A percentile compares a stretch with the other conserved stretches of the same genome.
Conservation (phyloP, 2,797 vertebrate species). For the Phrynocephalus guinanensis region DNA sequence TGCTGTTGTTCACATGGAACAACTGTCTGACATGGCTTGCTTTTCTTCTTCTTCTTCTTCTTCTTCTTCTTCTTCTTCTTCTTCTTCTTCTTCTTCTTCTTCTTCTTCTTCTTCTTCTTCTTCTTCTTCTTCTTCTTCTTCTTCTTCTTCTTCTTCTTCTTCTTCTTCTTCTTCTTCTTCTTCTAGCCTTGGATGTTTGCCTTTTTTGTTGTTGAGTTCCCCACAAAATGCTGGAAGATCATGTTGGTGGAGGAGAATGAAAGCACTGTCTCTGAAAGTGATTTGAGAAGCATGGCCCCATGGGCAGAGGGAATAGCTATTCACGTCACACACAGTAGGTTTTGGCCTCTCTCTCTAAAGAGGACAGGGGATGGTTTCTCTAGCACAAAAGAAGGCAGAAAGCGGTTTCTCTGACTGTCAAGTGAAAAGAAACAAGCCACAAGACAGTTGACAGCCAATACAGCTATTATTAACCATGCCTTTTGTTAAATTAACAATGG, state of each 20-base stretch:
- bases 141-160: slow-evolving; percentile 34
- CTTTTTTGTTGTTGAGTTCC: slow-evolving; percentile 47
- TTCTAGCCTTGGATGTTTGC: slow-evolving; percentile 39
- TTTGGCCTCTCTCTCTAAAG: slow-evolving; percentile 33
- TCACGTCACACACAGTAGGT: slow-evolving; percentile 35
- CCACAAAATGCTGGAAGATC: slow-evolving; percentile 47
- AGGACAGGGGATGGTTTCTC: neutral
- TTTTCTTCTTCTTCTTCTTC: too few species aligned
- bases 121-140: too few species aligned
- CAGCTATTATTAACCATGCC: slow-evolving; percentile 46
- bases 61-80: too few species aligned
- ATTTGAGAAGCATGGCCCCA: slow-evolving; percentile 46
- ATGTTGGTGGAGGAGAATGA: slow-evolving; percentile 48
- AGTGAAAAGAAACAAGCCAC: slow-evolving; percentile 31
- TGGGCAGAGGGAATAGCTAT: neutral
- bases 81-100: too few species aligned
- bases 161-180: slow-evolving; percentile 17
- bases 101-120: too few species aligned
- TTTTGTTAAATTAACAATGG: slow-evolving; percentile 46
- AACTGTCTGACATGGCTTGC: slow-evolving; percentile 28
- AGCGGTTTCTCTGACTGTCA: slow-evolving; percentile 46
- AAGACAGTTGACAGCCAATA: slow-evolving; percentile 57
- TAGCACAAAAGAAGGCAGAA: slow-evolving; percentile 15
- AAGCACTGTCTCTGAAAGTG: slow-evolving; percentile 16
- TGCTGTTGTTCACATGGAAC: slow-evolving; percentile 37